Evolutionary conservation across 2,113 vertebrate genomes (phyloP).

Genomic region (Sinocyclocheilus rhinocerous): DNA sequence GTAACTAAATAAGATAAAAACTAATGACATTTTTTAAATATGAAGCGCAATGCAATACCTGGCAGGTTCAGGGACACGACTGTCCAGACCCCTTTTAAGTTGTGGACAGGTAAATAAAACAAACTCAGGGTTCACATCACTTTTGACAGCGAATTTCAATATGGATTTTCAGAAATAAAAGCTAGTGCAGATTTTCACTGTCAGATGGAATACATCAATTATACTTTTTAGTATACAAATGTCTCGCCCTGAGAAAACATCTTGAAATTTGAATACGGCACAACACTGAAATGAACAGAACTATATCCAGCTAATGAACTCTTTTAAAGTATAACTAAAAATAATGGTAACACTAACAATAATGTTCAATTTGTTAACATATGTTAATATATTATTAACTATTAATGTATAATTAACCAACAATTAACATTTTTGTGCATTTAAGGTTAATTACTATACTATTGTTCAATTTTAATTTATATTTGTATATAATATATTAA

Average conservation of each 20-base stretch:
- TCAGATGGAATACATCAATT: background rate
- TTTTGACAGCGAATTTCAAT: no score
- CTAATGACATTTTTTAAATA: background rate
- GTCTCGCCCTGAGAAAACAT: background rate
- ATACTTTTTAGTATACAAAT: background rate
- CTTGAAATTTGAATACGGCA: background rate
- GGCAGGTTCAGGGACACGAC: background rate
- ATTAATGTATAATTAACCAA: background rate
- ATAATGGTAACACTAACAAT: background rate
- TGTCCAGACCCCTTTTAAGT: background rate
- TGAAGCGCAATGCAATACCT: background rate
- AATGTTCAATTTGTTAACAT: background rate
- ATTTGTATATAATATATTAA: background rate
- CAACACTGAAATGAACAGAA: background rate
- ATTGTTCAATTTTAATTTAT: background rate
- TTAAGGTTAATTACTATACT: background rate
- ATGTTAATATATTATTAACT: no score
- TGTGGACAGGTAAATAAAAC: background rate
- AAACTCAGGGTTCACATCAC: background rate
- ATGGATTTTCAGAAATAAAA: no score
- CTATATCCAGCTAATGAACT: background rate
- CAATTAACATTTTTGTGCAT: background rate
- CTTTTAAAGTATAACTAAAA: background rate
- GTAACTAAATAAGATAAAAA: background rate
- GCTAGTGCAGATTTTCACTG: background rate